Evolutionary conservation across 2,888 invertebrate genomes (phyloP), one percentile per base, ranked within the genome.

Genomic region (Drosophila helvetica): DNA sequence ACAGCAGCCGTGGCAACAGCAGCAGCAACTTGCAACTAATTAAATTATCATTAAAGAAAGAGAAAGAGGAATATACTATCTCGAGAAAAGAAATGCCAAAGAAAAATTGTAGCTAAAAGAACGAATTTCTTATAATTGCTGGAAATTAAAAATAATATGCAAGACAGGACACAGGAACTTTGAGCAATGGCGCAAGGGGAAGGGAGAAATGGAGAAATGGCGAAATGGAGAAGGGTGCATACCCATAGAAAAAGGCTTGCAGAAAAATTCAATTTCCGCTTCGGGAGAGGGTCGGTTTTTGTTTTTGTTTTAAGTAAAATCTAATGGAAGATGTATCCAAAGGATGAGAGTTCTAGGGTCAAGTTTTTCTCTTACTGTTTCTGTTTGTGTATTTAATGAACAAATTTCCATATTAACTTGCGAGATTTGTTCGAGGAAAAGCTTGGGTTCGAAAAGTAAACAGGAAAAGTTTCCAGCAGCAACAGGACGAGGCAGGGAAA

Each of bases 261-360:
- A 33, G 25, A 80, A 86, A 86, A 76, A 78, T 83, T 66, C 74
- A 83, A 88, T 83, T 83, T 88, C 88, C 88, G 81, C 52, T 67
- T 8, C n/a, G 15, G 51, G 45, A 54, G 43, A 42, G 61, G 42
- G 62, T 62, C 61, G 27, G 46, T 30, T 46, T 45, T 48, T 25
- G 8, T n/a, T 51, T 55, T 25, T 30, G 30, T 50, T 22, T 30
- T 42, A 55, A 55, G 57, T 68, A 55, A 63, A 50, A 56, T 53
- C 60, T 60, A 73, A 74, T 67, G 68, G 75, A n/a, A n/a, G n/a
- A n/a, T n/a, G n/a, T n/a, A n/a, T n/a, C n/a, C n/a, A n/a, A n/a
- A n/a, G n/a, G 69, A 68, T 48, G 48, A 22, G 12, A 54, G 22
- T 65, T 19, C 25, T 12, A 45, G 30, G 48, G 47, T 42, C 33